Percentiles rank a stretch among this genome's conserved stretches.
Conservation (phyloP, 2,888 invertebrate genomes). For the Rugalucina vietnamica region DNA sequence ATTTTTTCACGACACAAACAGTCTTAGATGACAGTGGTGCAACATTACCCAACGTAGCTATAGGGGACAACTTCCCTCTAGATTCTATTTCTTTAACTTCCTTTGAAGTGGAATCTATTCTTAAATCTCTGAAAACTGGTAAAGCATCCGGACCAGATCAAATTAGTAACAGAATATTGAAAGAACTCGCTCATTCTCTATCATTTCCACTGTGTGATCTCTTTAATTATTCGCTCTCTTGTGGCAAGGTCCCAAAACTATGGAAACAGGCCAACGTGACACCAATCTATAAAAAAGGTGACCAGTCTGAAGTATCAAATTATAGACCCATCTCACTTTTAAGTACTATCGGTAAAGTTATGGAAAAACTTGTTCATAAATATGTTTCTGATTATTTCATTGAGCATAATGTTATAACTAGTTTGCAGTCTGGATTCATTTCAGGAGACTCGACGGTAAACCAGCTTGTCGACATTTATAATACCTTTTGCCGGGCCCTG, state of each 20-base stretch:
- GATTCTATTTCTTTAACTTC: neutral
- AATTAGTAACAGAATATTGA: neutral
- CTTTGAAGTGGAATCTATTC: neutral
- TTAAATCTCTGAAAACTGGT: neutral
- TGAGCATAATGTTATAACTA: neutral
- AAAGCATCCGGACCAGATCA: neutral
- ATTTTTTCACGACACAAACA: constrained; percentile 9
- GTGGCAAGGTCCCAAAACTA: neutral
- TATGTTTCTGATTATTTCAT: neutral
- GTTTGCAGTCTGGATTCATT: neutral
- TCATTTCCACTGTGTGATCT: neutral
- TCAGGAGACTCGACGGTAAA: neutral
- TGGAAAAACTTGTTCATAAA: constrained; percentile 17
- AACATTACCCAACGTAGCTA: neutral
- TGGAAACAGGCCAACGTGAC: constrained; percentile 25
- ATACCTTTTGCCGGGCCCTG: neutral
- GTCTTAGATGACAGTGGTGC: neutral
- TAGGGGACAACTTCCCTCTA: neutral
- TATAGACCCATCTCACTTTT: constrained; percentile 22
- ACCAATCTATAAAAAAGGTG: constrained; percentile 17
- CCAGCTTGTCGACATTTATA: neutral
- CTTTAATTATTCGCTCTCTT: neutral
- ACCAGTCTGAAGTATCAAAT: neutral
- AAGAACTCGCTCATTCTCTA: neutral
- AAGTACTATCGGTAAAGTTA: constrained; percentile 7